These are phyloP conservation scores for Hypsopygia costalis DNA, from an alignment of 2,888 invertebrate species.

Conservation along the genomic window DNA sequence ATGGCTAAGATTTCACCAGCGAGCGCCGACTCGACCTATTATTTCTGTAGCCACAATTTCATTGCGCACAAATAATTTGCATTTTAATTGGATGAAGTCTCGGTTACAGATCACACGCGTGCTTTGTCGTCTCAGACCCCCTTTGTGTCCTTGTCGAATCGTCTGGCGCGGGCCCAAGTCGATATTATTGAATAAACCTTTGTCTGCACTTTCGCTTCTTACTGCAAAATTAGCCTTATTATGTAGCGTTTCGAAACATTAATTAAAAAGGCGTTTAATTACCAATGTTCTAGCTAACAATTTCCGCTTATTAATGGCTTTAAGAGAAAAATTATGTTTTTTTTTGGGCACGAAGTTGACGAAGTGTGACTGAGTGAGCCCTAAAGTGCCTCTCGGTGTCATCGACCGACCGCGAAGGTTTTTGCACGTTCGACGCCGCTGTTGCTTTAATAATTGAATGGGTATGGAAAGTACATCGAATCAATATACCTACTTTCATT, in stretches of 20 bases:
- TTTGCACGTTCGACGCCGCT: slow-evolving; percentile 70
- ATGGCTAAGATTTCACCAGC: slow-evolving; percentile 50
- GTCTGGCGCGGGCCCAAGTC: slow-evolving; percentile 4
- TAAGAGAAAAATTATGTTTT: slow-evolving; percentile 39
- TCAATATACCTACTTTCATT: slow-evolving; percentile 11
- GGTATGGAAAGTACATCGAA: slow-evolving; percentile 54
- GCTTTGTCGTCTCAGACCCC: slow-evolving; percentile 21
- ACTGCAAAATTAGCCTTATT: not conserved
- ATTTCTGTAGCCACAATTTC: slow-evolving; percentile 46
- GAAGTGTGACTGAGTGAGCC: slow-evolving; percentile 65
- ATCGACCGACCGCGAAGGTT: slow-evolving; percentile 71
- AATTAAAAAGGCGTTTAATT: slow-evolving; percentile 1
- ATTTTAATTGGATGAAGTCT: slow-evolving; percentile 51
- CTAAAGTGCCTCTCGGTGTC: slow-evolving; percentile 75
- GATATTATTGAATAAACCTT: not conserved
- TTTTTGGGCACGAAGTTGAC: slow-evolving; percentile 46
- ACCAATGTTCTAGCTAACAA: slow-evolving; percentile 5
- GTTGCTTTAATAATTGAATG: slow-evolving; percentile 75
- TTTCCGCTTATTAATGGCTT: slow-evolving; percentile 24
- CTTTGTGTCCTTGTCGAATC: slow-evolving; percentile 9
- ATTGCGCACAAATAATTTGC: slow-evolving; percentile 43
- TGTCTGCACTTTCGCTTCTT: slow-evolving; percentile 6
- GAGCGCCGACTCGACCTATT: slow-evolving; percentile 35
- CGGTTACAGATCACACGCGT: slow-evolving; percentile 29
- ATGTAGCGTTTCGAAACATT: not conserved